Base-by-base conservation (phyloP, 1,140 invertebrate genomes). In the Drosophila chauvacae region DNA sequence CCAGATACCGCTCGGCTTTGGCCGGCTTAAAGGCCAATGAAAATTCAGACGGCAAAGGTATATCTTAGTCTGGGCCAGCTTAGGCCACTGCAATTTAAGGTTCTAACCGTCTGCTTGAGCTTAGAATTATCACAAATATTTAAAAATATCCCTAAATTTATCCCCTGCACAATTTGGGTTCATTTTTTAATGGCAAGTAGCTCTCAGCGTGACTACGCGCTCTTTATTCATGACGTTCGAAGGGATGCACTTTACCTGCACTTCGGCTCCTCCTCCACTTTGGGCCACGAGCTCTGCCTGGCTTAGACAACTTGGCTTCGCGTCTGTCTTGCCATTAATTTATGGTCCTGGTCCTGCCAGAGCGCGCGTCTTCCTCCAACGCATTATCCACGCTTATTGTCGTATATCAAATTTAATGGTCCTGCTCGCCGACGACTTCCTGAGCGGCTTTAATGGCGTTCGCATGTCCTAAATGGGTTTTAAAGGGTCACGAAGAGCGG, bases 381-480 rank as follows among this genome's bases (percentile, higher is more conserved):
- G 80, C 71, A 87, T 87, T 87, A 87, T 87, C 83, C 83, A 23
- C 75, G 84, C 84, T 87, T 88, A 83, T 87, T 88, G 84, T 80
- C 84, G 84, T 88, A 80, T 84, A 87, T 87, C 84, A 87, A 77
- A 87, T 65, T 80, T 88, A 88, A 87, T 87, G 84, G 77, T 61
- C 70, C 50, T 53, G 63, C 83, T 72, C 53, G 83, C 74, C 70
- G 69, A n/a, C 76, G 33, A 64, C 73, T 84, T 85, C 78, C 82
- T 74, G 63, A 58, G 83, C 74, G 53, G 50, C 66, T 85, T 77
- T 83, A 82, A 82, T 83, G 80, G 63, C 42, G 35, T n/a, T 58
- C 74, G 37, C 47, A 48, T 72, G 44, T 77, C 30, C 48, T 48
- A 50, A 51, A 48, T 44, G 71, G 41, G 58, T 48, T 69, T 66